Conservation (phyloP, 2,797 vertebrate species). For the Lates japonicus region DNA sequence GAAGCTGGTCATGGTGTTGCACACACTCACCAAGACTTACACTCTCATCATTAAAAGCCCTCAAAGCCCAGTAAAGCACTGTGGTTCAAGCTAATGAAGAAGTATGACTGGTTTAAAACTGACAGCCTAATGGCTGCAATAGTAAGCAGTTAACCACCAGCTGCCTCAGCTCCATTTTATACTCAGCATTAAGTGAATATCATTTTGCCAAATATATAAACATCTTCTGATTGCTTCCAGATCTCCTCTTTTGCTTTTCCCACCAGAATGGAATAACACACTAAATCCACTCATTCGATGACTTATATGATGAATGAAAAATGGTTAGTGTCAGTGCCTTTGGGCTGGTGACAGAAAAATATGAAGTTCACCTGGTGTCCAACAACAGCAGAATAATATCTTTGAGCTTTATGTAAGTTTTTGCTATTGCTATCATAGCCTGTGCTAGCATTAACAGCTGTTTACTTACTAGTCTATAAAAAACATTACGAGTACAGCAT, state of each 20-base stretch:
- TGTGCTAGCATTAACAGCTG: too few species aligned
- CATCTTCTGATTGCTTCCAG: constrained; percentile 63
- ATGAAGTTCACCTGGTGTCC: constrained; percentile 16
- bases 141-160: constrained; percentile 53
- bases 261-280: constrained; percentile 24
- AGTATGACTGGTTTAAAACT: constrained; percentile 57
- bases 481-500: too few species aligned
- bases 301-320: constrained; percentile 45
- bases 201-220: constrained; percentile 66
- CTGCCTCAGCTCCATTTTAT: constrained; percentile 42
- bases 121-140: constrained; percentile 54
- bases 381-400: constrained; percentile 5
- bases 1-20: constrained; percentile 27
- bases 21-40: constrained; percentile 21
- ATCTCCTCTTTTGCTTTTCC: constrained; percentile 11
- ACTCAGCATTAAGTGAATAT: constrained; percentile 48
- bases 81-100: constrained; percentile 59
- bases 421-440: too few species aligned
- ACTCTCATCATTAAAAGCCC: constrained; percentile 50
- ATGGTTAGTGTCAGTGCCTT: background rate
- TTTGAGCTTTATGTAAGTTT: too few species aligned
- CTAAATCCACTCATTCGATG: constrained; percentile 34
- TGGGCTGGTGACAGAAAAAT: constrained; percentile 11
- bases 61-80: constrained; percentile 38
- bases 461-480: too few species aligned